phyloP scores from a whole-genome alignment of 2,888 invertebrate genomes.

The Pterostichus niger region DNA sequence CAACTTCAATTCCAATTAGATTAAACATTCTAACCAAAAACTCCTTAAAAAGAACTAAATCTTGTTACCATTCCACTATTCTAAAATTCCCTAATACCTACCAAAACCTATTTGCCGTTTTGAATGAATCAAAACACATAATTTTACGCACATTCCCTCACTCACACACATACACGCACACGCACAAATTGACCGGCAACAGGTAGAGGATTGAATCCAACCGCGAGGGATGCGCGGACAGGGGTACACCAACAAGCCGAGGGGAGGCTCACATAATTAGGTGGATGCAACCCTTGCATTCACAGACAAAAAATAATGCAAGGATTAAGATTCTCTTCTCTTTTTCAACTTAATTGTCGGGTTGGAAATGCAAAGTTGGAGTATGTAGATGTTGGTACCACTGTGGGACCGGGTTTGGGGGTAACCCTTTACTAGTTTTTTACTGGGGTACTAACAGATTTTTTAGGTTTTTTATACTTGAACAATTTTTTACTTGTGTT shows the following conservation, averaged over 20 bases:
- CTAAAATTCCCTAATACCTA: too few relatives aligned
- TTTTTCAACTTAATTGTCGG: slow-evolving; percentile 11
- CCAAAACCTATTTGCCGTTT: too few relatives aligned
- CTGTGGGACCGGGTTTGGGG: slow-evolving; percentile 1
- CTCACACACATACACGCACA: too few relatives aligned
- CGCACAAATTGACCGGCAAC: slow-evolving; percentile 12
- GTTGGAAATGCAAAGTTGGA: slow-evolving; percentile 15
- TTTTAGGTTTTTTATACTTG: slow-evolving; percentile 27
- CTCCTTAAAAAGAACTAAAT: too few relatives aligned
- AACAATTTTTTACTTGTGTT: slow-evolving; percentile 15
- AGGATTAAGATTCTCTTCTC: slow-evolving; percentile 47
- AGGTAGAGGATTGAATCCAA: not conserved
- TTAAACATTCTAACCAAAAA: too few relatives aligned
- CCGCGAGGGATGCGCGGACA: not conserved
- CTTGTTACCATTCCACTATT: too few relatives aligned
- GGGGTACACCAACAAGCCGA: not conserved
- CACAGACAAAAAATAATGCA: slow-evolving; percentile 34
- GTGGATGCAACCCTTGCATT: slow-evolving; percentile 20
- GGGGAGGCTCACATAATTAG: slow-evolving; percentile 48
- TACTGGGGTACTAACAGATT: slow-evolving; percentile 5
- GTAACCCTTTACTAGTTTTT: not conserved
- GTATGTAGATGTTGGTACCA: slow-evolving; percentile 19
- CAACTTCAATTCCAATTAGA: not conserved
- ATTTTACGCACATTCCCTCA: too few relatives aligned
- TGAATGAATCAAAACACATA: too few relatives aligned